Base-by-base conservation (phyloP, 1,140 invertebrate genomes). In the Heliconius eleuchia region DNA sequence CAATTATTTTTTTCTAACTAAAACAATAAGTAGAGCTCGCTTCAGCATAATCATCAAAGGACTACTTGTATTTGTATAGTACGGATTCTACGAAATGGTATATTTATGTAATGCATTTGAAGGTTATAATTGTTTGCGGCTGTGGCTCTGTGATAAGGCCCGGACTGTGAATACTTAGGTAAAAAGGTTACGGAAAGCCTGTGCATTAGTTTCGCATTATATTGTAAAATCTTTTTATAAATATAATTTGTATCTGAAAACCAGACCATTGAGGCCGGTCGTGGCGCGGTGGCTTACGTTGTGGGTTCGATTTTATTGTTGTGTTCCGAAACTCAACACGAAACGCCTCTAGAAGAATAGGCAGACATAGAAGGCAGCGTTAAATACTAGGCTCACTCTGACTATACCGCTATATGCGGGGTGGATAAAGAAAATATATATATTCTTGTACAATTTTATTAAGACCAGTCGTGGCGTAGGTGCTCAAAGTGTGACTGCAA, bases 101-200 rank as follows among this genome's bases (percentile, higher is more conserved):
- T 76, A 76, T 76, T 76, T 76, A 76, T 76, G 66, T 76, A 76
- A 76, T 66, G 74, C 74, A 60, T 39, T 60, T 34, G 74, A 76
- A 76, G 57, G 74, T 76, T 76, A 71, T 76, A 76, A 76, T 76
- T 76, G 60, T 76, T 76, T 76, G 74, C 60, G 74, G 70, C 74
- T 76, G 74, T 30, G 66, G 57, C 46, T 76, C 74, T 76, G 74
- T 76, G 74, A 76, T 76, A 75, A 75, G 74, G 57, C 74, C 27
- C 74, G 52, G 60, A 27, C 60, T 16, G 60, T 66, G 60, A 30
- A 66, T 18, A 66, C 60, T 66, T 66, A 66, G 11, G 13, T 66
- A 66, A 66, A 66, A 66, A 66, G 60, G 60, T 66, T 27, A 23
- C 60, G 23, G 60, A 66, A 66, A 66, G 30, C 60, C 60, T 66